These are phyloP conservation scores for Apis florea DNA, from an alignment of 1,140 invertebrate species.

Conservation along the genomic window DNA sequence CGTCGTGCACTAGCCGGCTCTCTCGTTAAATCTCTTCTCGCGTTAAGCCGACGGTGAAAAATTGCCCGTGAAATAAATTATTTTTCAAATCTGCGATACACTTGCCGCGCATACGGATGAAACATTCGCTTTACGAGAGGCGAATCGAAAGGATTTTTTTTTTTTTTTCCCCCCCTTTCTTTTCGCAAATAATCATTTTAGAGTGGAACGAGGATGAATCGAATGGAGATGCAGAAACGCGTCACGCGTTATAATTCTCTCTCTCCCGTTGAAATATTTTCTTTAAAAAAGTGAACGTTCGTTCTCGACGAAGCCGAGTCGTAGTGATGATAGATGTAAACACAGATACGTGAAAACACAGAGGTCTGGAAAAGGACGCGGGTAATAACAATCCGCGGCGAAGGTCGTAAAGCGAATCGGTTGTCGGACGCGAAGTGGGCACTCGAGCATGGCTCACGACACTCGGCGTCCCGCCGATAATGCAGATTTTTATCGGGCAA, in stretches of 20 bases:
- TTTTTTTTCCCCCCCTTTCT: no score
- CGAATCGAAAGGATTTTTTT: no score
- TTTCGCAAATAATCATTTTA: background rate
- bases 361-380: background rate
- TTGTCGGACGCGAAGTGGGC: conserved; percentile 41
- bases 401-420: conserved; percentile 40
- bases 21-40: conserved; percentile 16
- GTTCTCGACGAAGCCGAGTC: no score
- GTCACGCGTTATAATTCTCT: no score
- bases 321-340: background rate
- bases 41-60: conserved; percentile 21
- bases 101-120: background rate
- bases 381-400: conserved; percentile 20
- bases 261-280: no score
- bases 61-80: conserved; percentile 3
- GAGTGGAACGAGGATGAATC: background rate
- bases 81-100: conserved; percentile 11
- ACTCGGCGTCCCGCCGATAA: conserved; percentile 48
- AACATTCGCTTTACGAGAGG: background rate
- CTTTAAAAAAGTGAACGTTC: no score
- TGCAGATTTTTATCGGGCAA: conserved; percentile 55
- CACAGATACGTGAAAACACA: no score
- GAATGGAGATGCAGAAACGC: background rate
- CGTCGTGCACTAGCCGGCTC: background rate
- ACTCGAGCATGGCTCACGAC: conserved; percentile 44